Evolutionary conservation across 1,140 invertebrate genomes (phyloP), one percentile per base, ranked within the genome.

Genomic region (Neodiprion lecontei): DNA sequence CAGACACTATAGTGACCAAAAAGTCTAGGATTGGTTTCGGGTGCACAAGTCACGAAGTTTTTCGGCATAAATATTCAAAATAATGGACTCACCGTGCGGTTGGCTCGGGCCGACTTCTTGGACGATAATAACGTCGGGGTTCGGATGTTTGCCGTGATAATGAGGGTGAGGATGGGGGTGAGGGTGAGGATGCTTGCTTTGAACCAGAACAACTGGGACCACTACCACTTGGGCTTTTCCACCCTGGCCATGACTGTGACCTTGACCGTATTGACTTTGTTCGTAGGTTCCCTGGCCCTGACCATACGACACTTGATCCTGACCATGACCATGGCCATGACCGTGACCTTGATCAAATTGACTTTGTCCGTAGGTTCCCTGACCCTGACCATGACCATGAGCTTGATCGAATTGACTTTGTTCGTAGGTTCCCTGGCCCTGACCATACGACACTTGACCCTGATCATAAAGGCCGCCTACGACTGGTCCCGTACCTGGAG

Each of bases 41-140:
- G 5, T 40, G 1, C 28, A 40, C 28, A 1, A 5, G 28, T 40
- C 5, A 40, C 28, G 28, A 3, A 1, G 28, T 40, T 40, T 2
- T 40, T 40, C 28, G 28, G 28, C 28, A 40, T 40, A 40, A 40
- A 40, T 40, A 40, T 40, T 40, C 5, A 40, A 40, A 40, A 40
- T 5, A 40, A 40, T 40, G 1, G 28, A n/a, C 65, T 82, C 80
- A 82, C 81, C 81, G 80, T 78, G 78, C 72, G 61, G 70, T 75
- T 66, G 50, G 28, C 77, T 50, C 7, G 70, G 67, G 12, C 61
- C 9, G 21, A 67, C 72, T 0, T 79, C 79, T 21, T 84, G 81
- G 72, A 83, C 70, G 48, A 83, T 76, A 72, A 83, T 74, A 21
- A 80, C 69, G 5, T 69, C 68, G 11, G 68, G 47, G 7, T 69